phyloP scores from a whole-genome alignment of 2,888 invertebrate species.

The Euproctis similis region DNA sequence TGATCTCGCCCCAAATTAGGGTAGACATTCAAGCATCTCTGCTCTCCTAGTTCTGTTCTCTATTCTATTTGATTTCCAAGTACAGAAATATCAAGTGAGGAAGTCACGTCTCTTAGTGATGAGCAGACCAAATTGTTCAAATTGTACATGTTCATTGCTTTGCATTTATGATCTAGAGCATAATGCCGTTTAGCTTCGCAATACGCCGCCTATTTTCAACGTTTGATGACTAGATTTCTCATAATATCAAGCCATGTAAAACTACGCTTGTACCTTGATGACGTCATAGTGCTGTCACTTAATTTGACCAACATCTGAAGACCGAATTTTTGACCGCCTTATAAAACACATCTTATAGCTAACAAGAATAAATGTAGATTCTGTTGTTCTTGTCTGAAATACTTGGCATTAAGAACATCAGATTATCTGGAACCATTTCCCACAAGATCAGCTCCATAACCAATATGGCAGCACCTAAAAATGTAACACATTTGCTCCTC shows the following conservation, averaged over 20 bases:
- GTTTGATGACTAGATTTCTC: slow-evolving; percentile 15
- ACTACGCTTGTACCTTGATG: slow-evolving; percentile 11
- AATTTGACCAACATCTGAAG: neutral
- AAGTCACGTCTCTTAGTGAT: no score
- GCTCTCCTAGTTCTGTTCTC: no score
- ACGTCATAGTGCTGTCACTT: neutral
- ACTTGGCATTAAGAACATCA: slow-evolving; percentile 18
- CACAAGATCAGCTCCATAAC: slow-evolving; percentile 21
- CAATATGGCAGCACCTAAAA: slow-evolving; percentile 16
- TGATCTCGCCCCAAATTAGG: no score
- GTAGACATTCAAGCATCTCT: no score
- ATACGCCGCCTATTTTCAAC: slow-evolving; percentile 21
- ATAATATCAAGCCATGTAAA: slow-evolving; percentile 6
- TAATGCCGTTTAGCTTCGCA: no score
- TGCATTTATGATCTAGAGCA: no score
- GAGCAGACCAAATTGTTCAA: no score
- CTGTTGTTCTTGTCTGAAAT: slow-evolving; percentile 13
- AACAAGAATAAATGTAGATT: slow-evolving; percentile 23
- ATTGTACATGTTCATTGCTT: no score
- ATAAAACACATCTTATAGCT: slow-evolving; percentile 16
- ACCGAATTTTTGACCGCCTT: neutral
- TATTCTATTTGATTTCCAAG: no score
- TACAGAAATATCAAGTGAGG: no score
- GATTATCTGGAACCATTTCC: slow-evolving; percentile 15
- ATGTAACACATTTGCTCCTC: slow-evolving; percentile 21